Conservation (phyloP, 2,888 invertebrate genomes). For the Hirtodrosophila confusa region DNA sequence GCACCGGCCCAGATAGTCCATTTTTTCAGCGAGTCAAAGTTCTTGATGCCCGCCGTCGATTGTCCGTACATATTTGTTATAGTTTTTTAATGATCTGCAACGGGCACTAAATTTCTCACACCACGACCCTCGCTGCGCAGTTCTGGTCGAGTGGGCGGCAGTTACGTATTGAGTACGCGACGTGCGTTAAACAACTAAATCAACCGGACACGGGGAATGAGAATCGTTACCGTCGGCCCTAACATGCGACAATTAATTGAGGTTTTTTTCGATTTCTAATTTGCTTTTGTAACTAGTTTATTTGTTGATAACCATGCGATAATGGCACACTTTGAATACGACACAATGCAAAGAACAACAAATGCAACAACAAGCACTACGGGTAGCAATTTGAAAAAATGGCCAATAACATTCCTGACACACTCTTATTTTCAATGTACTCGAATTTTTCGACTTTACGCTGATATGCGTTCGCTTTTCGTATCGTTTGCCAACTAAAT, state of each 20-base stretch:
- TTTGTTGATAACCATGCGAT: conserved; percentile 44
- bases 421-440: conserved; percentile 34
- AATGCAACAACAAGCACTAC: conserved; percentile 2
- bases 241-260: conserved; percentile 65
- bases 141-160: conserved; percentile 37
- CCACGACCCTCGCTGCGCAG: conserved; percentile 18
- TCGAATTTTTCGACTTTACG: conserved; percentile 40
- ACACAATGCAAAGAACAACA: conserved; percentile 26
- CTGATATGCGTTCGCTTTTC: conserved; percentile 69
- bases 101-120: conserved; percentile 10
- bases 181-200: conserved; percentile 57
- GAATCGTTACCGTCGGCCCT: conserved; percentile 35
- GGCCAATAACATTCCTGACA: conserved; percentile 31
- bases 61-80: conserved; percentile 54
- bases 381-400: conserved; percentile 16
- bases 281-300: conserved; percentile 42
- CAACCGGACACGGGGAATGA: conserved; percentile 49
- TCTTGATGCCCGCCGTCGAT: conserved; percentile 48
- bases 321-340: conserved; percentile 46
- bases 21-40: conserved; percentile 57
- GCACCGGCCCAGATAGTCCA: conserved; percentile 59
- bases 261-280: conserved; percentile 30
- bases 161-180: conserved; percentile 51
- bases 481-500: conserved; percentile 72
- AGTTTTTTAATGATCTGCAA: conserved; percentile 1